phyloP scores from a whole-genome alignment of 2,797 vertebrate genomes.

The Schizopygopsis malacanthus region DNA sequence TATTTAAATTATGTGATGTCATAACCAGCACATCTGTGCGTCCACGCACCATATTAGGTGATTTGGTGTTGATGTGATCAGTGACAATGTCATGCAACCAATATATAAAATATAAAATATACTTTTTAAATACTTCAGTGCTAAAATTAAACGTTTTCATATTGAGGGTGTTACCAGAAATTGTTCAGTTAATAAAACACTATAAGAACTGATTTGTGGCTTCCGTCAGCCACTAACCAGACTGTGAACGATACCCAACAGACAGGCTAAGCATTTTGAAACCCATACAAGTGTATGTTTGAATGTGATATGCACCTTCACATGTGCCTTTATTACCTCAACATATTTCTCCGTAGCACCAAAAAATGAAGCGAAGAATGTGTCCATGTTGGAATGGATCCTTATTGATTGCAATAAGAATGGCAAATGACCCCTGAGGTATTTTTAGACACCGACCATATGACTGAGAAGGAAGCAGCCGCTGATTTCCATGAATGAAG shows the following conservation, averaged over 20 bases:
- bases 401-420: slow-evolving; percentile 77
- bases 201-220: neutral
- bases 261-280: neutral
- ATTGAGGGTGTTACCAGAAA: neutral
- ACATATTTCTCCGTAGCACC: neutral
- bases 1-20: neutral
- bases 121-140: neutral
- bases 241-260: neutral
- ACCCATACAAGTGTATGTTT: neutral
- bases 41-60: neutral
- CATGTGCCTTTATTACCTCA: neutral
- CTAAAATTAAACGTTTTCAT: neutral
- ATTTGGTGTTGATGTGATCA: neutral
- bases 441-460: slow-evolving; percentile 77
- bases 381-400: slow-evolving; percentile 25
- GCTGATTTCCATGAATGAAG: slow-evolving; percentile 75
- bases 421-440: slow-evolving; percentile 77
- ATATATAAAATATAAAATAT: no score
- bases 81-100: neutral
- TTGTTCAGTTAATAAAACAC: neutral
- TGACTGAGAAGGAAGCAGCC: slow-evolving; percentile 66
- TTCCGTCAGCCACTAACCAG: neutral
- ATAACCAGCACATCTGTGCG: neutral
- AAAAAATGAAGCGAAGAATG: slow-evolving; percentile 32
- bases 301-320: neutral